Evolutionary conservation across 2,888 invertebrate genomes (phyloP).

Genomic region (Lamellibrachia satsuma): DNA sequence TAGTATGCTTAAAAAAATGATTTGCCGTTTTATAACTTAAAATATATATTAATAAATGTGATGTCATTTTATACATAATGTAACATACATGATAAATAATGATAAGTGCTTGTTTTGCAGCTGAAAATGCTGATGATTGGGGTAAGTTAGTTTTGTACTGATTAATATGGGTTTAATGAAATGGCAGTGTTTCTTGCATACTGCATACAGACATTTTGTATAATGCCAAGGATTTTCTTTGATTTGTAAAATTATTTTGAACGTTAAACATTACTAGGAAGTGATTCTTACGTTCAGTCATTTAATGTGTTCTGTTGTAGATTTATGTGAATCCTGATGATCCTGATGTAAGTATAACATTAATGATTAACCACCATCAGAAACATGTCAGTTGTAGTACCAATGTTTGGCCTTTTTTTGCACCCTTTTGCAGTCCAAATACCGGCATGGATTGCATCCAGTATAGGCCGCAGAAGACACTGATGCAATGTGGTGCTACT

Average conservation of each 20-base stretch:
- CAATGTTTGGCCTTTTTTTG: not conserved
- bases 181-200: not conserved
- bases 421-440: not conserved
- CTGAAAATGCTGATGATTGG: conserved; percentile 61
- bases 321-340: conserved; percentile 62
- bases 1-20: no score
- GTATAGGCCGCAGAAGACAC: no score
- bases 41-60: no score
- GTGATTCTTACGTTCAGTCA: not conserved
- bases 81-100: not conserved
- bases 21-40: no score
- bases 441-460: no score
- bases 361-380: not conserved
- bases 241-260: not conserved
- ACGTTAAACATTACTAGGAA: not conserved
- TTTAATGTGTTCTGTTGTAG: conserved; percentile 46
- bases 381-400: conserved; percentile 8
- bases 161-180: not conserved
- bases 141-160: conserved; percentile 47
- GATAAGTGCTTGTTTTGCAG: conserved; percentile 48
- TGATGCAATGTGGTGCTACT: no score
- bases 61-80: not conserved
- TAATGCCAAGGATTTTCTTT: not conserved
- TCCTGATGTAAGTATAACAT: conserved; percentile 56
- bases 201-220: not conserved